Base-by-base conservation (phyloP, 2,797 vertebrate species). In the Sus cebifrons region DNA sequence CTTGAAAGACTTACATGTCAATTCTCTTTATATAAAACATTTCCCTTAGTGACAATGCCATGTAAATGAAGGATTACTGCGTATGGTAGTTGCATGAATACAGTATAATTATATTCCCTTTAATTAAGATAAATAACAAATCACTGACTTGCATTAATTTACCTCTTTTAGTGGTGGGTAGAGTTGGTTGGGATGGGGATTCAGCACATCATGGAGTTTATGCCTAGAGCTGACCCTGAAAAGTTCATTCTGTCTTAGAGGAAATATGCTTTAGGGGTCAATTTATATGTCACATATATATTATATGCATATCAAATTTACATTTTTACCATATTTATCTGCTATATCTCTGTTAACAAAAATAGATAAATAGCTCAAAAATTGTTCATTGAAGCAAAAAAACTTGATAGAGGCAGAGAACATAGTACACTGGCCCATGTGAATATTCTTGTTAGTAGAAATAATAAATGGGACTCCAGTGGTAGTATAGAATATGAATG, bases 311-410 rank as follows among this genome's bases (percentile, higher is more conserved):
- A 32, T 81, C 17, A 86, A n/a, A 81, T 91, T 85, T 92, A 23
- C 2, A 64, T 62, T 79, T 86, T 85, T 70, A 71, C 27, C 44
- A 29, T 52, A 65, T 77, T 89, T 20, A 71, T 86, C 83, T 79
- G 17, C 20, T 5, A 5, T 75, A 65, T 52, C 32, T 70, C 36
- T 93, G 27, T 14, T 27, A 32, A 87, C 17, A 73, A 82, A 94
- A 93, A 49, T 86, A 6, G 17, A 82, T 77, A 12, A 49, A 32
- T 81, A 71, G 11, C n/a, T 95, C 11, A 54, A 77, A 86, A 85
- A 40, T 17, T 91, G 27, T 82, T 93, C 77, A 93, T 49, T 62
- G 52, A 95, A 70, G 44, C 62, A 93, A 65, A 82, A 93, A 84
- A 75, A 2, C 71, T 56, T 60, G 64, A 21, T 36, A 6, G 10